Percentiles rank a stretch among this genome's conserved stretches.
Evolutionary conservation across 2,888 invertebrate species (phyloP).

Genomic region (Metopia argyrocephala): DNA sequence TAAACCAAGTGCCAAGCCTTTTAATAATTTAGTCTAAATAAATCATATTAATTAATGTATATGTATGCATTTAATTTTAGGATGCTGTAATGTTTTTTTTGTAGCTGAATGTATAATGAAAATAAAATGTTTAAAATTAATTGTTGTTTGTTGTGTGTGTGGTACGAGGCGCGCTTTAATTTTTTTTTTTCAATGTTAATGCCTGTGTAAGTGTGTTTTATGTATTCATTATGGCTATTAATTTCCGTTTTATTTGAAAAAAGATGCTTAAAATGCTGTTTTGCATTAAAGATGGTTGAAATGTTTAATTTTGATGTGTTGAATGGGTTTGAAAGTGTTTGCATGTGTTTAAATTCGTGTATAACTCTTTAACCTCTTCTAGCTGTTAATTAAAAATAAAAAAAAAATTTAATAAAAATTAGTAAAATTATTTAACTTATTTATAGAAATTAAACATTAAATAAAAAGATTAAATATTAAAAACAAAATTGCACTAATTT

Average conservation of each 20-base stretch:
- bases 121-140: too few relatives aligned
- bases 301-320: neutral
- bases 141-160: too few relatives aligned
- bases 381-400: conserved; percentile 46
- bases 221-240: conserved; percentile 43
- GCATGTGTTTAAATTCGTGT: conserved; percentile 32
- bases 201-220: conserved; percentile 39
- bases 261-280: too few relatives aligned
- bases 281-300: neutral
- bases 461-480: conserved; percentile 56
- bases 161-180: conserved; percentile 60
- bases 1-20: neutral
- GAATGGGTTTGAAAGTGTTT: neutral
- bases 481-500: conserved; percentile 64
- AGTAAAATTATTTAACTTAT: conserved; percentile 56
- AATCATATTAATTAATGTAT: conserved; percentile 15
- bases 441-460: conserved; percentile 57
- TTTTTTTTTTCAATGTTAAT: neutral
- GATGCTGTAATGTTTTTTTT: too few relatives aligned
- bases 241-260: conserved; percentile 8
- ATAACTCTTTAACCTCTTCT: conserved; percentile 45
- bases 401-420: conserved; percentile 35
- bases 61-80: too few relatives aligned
- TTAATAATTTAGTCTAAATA: neutral
- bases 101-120: too few relatives aligned